Evolutionary conservation across 2,113 vertebrate species (phyloP).

Genomic region (Saccopteryx bilineata): DNA sequence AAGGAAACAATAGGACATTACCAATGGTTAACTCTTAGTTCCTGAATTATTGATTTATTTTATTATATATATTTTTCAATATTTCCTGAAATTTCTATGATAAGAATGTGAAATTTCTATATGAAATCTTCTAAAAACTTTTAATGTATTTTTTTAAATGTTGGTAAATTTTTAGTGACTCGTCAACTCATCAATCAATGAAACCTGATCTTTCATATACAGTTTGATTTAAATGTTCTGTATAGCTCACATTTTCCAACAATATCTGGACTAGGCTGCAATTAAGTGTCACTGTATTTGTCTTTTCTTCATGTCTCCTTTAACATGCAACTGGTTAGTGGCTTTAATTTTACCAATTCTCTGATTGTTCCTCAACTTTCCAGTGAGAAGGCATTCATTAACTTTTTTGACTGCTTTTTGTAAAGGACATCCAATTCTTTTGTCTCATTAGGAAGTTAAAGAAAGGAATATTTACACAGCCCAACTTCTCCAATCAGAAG

Average conservation of each 20-base stretch:
- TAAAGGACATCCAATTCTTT: neutral
- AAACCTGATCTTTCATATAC: conserved; percentile 11
- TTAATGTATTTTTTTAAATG: neutral
- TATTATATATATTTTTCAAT: neutral
- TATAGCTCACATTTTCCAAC: neutral
- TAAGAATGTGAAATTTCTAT: neutral
- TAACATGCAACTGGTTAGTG: neutral
- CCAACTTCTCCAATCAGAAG: neutral
- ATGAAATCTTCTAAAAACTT: conserved; percentile 25
- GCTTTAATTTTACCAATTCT: neutral
- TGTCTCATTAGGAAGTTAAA: conserved; percentile 54
- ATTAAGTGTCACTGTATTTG: neutral
- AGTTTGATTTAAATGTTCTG: conserved; percentile 19
- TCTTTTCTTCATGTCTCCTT: neutral
- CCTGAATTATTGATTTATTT: conserved; percentile 6
- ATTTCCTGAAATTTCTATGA: conserved; percentile 22
- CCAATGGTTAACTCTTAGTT: neutral
- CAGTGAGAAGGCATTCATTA: neutral
- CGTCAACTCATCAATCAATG: neutral
- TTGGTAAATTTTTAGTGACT: conserved; percentile 21
- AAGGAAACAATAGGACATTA: conserved; percentile 1
- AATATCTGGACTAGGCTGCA: neutral
- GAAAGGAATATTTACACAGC: conserved; percentile 34
- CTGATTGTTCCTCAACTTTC: neutral
- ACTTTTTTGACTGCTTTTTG: conserved; percentile 14